phyloP scores from a whole-genome alignment of 2,113 vertebrate species.

The Synchiropus splendidus region DNA sequence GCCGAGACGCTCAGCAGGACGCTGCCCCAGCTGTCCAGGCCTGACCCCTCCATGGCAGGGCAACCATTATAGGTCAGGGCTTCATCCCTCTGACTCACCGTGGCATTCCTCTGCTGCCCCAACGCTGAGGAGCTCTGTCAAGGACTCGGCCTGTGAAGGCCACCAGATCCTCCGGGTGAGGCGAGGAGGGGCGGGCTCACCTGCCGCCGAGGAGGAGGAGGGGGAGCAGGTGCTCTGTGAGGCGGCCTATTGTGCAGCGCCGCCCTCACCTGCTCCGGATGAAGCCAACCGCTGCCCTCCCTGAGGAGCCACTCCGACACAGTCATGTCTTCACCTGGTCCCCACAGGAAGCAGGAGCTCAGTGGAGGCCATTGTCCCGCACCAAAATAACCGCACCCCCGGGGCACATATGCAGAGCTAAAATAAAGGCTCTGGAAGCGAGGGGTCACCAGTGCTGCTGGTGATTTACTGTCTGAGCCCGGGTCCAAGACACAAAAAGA shows the following conservation, averaged over 20 bases:
- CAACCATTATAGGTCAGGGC: constrained; percentile 72
- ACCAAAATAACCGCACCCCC: constrained; percentile 49
- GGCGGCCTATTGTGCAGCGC: constrained; percentile 44
- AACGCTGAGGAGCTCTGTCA: constrained; percentile 56
- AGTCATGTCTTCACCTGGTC: constrained; percentile 1
- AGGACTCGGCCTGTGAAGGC: constrained; percentile 46
- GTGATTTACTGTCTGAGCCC: constrained; percentile 11
- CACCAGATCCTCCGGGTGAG: constrained; percentile 43
- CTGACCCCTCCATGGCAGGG: constrained; percentile 62
- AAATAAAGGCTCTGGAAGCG: constrained; percentile 31
- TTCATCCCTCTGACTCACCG: constrained; percentile 55
- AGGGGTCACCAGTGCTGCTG: too few species aligned
- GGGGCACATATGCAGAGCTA: constrained; percentile 28
- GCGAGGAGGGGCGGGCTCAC: constrained; percentile 19
- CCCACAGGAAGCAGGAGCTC: constrained; percentile 35
- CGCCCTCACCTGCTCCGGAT: constrained; percentile 39
- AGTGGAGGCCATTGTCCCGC: constrained; percentile 36
- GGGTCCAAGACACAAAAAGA: too few species aligned
- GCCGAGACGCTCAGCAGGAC: constrained; percentile 54
- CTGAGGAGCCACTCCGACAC: constrained; percentile 3
- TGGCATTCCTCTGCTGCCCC: constrained; percentile 55
- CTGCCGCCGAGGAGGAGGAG: constrained; percentile 43
- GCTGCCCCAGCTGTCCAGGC: constrained; percentile 69
- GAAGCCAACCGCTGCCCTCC: constrained; percentile 17
- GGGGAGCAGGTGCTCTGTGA: constrained; percentile 53